phyloP scores from a whole-genome alignment of 2,888 invertebrate species.

The Drosophila robusta region DNA sequence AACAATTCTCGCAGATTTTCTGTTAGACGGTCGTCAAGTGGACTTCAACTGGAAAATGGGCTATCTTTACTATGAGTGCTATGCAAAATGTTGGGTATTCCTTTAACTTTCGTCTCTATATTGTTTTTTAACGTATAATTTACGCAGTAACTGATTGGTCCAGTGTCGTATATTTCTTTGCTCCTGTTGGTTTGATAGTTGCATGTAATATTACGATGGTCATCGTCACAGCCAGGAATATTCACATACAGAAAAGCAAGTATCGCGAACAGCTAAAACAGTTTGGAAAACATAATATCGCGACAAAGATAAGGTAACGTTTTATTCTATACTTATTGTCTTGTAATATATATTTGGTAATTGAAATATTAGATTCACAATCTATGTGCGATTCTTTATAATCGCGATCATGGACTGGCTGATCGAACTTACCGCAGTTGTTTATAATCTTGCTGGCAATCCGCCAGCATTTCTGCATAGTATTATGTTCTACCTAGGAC shows the following conservation, averaged over 20 bases:
- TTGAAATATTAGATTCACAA: background rate
- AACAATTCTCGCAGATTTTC: slow-evolving; percentile 69
- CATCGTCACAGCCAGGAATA: background rate
- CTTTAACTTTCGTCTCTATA: no score
- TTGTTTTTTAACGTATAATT: background rate
- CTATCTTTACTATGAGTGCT: slow-evolving; percentile 86
- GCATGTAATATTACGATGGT: background rate
- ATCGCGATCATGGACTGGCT: background rate
- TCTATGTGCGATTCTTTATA: background rate
- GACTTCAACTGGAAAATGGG: slow-evolving; percentile 83
- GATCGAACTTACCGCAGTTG: background rate
- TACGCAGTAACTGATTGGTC: slow-evolving; percentile 50
- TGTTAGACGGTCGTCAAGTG: slow-evolving; percentile 31
- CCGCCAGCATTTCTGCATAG: background rate
- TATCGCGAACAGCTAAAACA: background rate
- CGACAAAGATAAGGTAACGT: background rate
- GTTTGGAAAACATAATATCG: slow-evolving; percentile 1
- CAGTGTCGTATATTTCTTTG: slow-evolving; percentile 66
- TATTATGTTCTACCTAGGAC: background rate
- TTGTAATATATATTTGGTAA: no score
- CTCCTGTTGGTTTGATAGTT: slow-evolving; percentile 29
- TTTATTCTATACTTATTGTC: no score
- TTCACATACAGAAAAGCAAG: background rate
- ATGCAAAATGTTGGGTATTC: slow-evolving; percentile 85
- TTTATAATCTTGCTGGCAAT: background rate